Conservation (phyloP, 2,797 vertebrate species). For the Phoebastria nigripes region DNA sequence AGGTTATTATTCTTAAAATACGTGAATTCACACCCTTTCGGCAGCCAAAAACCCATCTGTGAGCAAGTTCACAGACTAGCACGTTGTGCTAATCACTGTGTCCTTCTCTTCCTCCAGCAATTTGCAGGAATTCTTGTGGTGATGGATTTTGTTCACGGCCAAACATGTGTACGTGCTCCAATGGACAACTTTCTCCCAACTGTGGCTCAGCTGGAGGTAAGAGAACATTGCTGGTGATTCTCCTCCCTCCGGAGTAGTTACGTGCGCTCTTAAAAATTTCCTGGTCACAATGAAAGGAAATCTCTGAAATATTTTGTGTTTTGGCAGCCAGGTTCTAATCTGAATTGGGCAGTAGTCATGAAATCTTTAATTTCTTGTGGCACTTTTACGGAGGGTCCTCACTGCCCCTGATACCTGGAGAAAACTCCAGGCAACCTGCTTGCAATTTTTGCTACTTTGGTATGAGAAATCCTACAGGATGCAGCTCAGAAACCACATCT, state of each 20-base stretch:
- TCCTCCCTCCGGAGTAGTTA: not conserved
- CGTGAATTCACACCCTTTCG: not conserved
- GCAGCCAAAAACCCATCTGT: not conserved
- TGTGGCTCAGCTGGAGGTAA: slow-evolving; percentile 84
- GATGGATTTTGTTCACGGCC: slow-evolving; percentile 93
- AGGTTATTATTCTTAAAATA: not conserved
- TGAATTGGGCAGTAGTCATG: not conserved
- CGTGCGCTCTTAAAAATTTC: not conserved
- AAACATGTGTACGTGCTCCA: slow-evolving; percentile 92
- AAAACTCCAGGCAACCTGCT: not conserved
- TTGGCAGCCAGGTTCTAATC: not conserved
- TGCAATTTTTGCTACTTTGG: not conserved
- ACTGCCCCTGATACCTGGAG: not conserved
- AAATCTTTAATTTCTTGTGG: not conserved
- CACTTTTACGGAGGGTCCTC: not conserved
- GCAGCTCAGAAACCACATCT: not conserved
- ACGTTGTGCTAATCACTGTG: accelerated
- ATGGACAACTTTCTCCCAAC: slow-evolving; percentile 89
- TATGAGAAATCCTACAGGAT: not conserved
- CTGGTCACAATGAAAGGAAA: not conserved
- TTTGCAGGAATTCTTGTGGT: slow-evolving; percentile 89
- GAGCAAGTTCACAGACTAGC: not conserved
- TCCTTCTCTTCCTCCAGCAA: slow-evolving; percentile 71
- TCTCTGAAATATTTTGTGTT: not conserved
- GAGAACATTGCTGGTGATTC: not conserved